Evolutionary conservation across 2,797 vertebrate genomes (phyloP).

Genomic region (Sarcophilus harrisii): DNA sequence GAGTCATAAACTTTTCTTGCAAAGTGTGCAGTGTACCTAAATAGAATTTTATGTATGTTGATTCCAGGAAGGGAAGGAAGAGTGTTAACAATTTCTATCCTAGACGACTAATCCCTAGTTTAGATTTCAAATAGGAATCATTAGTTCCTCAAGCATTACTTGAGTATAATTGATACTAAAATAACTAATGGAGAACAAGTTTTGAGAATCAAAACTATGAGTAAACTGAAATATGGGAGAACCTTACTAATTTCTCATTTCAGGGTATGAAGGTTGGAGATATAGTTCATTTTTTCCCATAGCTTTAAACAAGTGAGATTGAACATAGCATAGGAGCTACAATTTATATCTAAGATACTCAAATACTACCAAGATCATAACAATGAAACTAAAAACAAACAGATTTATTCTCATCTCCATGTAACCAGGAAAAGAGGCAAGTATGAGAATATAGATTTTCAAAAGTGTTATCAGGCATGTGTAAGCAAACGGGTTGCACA

Average conservation of each 20-base stretch:
- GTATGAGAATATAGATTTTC: background rate
- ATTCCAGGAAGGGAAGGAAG: constrained; percentile 27
- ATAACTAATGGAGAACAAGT: constrained; percentile 9
- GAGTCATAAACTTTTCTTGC: constrained; percentile 53
- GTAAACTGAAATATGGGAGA: background rate
- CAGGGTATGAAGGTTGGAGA: background rate
- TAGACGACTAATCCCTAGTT: background rate
- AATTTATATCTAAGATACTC: background rate
- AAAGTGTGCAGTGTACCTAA: constrained; percentile 29
- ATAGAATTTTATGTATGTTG: background rate
- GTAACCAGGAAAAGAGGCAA: background rate
- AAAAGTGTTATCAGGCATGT: background rate
- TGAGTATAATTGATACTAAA: constrained; percentile 30
- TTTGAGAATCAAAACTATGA: background rate
- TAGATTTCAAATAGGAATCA: constrained; percentile 29
- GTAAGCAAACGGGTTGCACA: background rate
- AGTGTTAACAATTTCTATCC: constrained; percentile 31
- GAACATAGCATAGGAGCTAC: background rate
- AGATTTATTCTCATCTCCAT: background rate
- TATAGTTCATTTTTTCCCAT: constrained; percentile 14
- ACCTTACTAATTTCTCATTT: constrained; percentile 15
- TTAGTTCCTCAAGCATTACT: constrained; percentile 6
- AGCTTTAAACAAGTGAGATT: constrained; percentile 30
- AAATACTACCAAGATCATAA: background rate
- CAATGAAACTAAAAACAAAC: background rate